Percentiles rank a stretch among this genome's conserved stretches.
Evolutionary conservation across 2,888 invertebrate genomes (phyloP).

Genomic region (Leptinotarsa peninsularis): DNA sequence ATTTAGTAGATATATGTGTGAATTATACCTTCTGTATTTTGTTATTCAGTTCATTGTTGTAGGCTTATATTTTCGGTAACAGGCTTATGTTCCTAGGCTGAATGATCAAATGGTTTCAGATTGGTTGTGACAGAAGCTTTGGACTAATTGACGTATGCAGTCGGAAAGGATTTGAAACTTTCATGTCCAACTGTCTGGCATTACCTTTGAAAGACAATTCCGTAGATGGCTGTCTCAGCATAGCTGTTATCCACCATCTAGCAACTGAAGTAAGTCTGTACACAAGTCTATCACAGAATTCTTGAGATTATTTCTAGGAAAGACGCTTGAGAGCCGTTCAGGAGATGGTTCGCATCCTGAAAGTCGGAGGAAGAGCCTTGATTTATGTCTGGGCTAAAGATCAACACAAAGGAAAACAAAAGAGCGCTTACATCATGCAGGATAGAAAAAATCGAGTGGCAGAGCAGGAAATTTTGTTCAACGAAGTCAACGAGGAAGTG

Average conservation of each 20-base stretch:
- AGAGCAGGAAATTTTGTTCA: slow-evolving; percentile 52
- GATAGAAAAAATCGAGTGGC: slow-evolving; percentile 68
- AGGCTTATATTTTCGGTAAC: not conserved
- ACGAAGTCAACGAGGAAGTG: slow-evolving; percentile 53
- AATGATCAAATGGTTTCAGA: slow-evolving; percentile 65
- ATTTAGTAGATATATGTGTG: not conserved
- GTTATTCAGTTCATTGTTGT: too few relatives aligned
- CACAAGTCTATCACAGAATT: not conserved
- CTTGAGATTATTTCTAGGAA: slow-evolving; percentile 66
- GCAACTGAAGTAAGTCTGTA: slow-evolving; percentile 73
- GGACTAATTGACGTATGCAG: slow-evolving; percentile 76
- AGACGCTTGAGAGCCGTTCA: slow-evolving; percentile 80
- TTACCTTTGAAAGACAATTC: slow-evolving; percentile 76
- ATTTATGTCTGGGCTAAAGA: slow-evolving; percentile 98
- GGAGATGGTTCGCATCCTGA: slow-evolving; percentile 82
- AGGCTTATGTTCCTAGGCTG: not conserved
- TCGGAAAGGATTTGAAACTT: slow-evolving; percentile 74
- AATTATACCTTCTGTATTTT: too few relatives aligned
- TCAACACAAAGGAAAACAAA: slow-evolving; percentile 76
- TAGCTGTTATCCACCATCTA: slow-evolving; percentile 97
- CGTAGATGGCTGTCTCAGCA: slow-evolving; percentile 89
- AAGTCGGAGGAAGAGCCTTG: slow-evolving; percentile 80
- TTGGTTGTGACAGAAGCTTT: slow-evolving; percentile 85
- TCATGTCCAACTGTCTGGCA: slow-evolving; percentile 81
- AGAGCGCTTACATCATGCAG: slow-evolving; percentile 79